Evolutionary conservation across 2,797 vertebrate species (phyloP), one percentile per base, ranked within the genome.

Genomic region (Eleutherodactylus coqui): DNA sequence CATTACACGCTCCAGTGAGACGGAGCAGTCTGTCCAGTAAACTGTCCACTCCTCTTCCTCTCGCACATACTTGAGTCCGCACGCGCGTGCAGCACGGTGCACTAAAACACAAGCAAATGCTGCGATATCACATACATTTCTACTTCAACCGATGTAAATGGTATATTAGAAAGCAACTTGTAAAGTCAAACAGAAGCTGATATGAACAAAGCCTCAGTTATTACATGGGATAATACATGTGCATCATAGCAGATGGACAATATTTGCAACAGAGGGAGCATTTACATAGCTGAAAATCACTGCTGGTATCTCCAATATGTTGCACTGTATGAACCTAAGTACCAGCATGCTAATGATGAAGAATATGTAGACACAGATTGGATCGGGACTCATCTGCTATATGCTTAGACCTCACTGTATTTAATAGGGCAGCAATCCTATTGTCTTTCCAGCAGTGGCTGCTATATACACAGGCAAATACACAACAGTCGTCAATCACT

Each of bases 41-140:
- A 95, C 86, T 0, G 89, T 93, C 94, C 94, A 95, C 45, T 94
- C 94, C 79, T 95, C 92, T 0, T 93, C 87, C 1, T 94, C 93
- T 3, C 88, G 92, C 0, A 86, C 95, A n/a, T 95, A 94, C 76
- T 90, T 93, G 67, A 95, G 91, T 82, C 94, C 93, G 7, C 93
- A 94, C 24, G 55, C 53, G 29, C 69, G 91, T 0, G 93, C 93
- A 0, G 94, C 94, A 58, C 93, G 92, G 24, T 92, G 91, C 85
- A 95, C 95, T 95, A 90, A 41, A 79, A 87, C 29, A 32, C n/a
- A 89, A 88, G 85, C 55, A 89, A 60, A 89, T 14, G 86, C n/a
- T 5, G 16, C 0, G 4, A 32, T 19, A 27, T 29, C 24, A 60
- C 36, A 79, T 2, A 79, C 6, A 38, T 60, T 24, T 17, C 14